Conservation (phyloP, 2,888 invertebrate genomes). For the Seira musarum region DNA sequence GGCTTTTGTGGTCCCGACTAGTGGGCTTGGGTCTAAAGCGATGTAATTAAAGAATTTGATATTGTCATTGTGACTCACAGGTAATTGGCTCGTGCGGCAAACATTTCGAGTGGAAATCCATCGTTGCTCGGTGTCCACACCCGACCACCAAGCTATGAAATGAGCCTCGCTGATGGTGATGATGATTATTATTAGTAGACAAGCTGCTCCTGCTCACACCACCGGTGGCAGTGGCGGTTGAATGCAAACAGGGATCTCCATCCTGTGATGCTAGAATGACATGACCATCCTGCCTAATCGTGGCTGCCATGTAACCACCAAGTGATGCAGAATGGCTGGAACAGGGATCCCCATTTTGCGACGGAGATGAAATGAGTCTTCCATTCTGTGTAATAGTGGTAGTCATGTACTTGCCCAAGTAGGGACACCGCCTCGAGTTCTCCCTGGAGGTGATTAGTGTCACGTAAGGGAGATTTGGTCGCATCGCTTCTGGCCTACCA, state of each 20-base stretch:
- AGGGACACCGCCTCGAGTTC: constrained; percentile 65
- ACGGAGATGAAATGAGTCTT: constrained; percentile 59
- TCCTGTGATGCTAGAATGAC: no score
- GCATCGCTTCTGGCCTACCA: constrained; percentile 56
- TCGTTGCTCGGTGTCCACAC: constrained; percentile 75
- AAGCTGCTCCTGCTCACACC: no score
- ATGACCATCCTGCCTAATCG: background rate
- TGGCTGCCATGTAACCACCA: background rate
- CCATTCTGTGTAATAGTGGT: constrained; percentile 65
- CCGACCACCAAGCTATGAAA: constrained; percentile 73
- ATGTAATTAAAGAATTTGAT: no score
- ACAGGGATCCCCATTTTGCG: constrained; percentile 54
- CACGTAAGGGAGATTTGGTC: constrained; percentile 63
- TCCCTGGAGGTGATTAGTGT: constrained; percentile 66
- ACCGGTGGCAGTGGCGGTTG: no score
- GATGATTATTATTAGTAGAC: constrained; percentile 5
- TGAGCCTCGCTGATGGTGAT: constrained; percentile 26
- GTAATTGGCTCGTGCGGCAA: constrained; percentile 70
- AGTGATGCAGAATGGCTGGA: constrained; percentile 6
- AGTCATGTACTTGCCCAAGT: constrained; percentile 69
- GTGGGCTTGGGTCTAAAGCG: no score
- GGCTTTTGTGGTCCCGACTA: no score
- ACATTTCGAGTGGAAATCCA: constrained; percentile 78
- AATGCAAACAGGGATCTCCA: no score
- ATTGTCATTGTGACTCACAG: constrained; percentile 68